These are phyloP conservation scores for Egretta garzetta DNA, from an alignment of 2,113 vertebrate genomes.

Conservation along the genomic window DNA sequence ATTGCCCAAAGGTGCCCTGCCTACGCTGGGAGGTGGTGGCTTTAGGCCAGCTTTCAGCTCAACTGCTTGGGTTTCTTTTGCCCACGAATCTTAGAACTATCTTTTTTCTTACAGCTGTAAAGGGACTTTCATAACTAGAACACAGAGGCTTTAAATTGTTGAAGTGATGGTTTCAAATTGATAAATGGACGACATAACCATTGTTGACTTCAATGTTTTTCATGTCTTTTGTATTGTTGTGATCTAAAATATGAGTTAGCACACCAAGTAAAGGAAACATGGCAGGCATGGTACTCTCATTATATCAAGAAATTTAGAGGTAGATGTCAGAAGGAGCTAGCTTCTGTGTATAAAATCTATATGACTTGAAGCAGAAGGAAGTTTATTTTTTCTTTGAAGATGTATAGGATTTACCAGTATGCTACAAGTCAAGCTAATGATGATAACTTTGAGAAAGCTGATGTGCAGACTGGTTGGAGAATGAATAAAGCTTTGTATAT, in stretches of 20 bases:
- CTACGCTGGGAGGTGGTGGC: background rate
- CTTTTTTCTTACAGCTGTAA: background rate
- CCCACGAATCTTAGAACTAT: background rate
- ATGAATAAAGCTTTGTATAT: background rate
- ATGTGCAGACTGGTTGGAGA: background rate
- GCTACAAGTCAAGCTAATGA: background rate
- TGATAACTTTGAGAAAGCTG: background rate
- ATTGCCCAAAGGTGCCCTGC: background rate
- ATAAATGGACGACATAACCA: background rate
- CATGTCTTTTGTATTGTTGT: slow-evolving; percentile 8
- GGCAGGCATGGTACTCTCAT: background rate
- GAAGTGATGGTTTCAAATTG: slow-evolving; percentile 34
- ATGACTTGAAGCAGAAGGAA: background rate
- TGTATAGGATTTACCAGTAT: background rate
- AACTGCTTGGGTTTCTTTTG: background rate
- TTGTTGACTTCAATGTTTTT: background rate
- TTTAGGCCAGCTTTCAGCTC: background rate
- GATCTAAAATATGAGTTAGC: background rate
- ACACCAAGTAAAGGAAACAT: background rate
- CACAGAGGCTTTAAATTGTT: background rate
- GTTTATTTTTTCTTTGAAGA: background rate
- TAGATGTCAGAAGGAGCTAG: background rate
- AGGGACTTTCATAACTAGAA: background rate
- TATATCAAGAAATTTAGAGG: slow-evolving; percentile 19
- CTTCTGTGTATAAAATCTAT: background rate